Base-by-base conservation (phyloP, 1,140 invertebrate genomes). In the Oncopodura yosiiana region DNA sequence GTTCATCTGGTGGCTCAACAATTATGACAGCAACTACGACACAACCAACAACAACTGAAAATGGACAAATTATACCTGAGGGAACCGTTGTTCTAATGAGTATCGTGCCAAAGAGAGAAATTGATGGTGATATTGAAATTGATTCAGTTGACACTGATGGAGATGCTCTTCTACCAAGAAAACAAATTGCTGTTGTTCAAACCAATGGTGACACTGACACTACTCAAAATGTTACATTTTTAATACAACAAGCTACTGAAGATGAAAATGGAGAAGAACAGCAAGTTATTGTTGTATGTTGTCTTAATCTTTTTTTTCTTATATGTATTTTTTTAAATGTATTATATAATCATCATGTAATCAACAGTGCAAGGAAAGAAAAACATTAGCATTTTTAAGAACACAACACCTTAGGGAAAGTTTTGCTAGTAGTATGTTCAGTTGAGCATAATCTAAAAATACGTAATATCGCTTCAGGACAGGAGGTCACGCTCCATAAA, bases 121-220 rank as follows among this genome's bases (percentile, higher is more conserved):
- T 54, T 19, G n/a, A n/a, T n/a, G n/a, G n/a, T n/a, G n/a, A n/a
- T n/a, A n/a, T n/a, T n/a, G n/a, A n/a, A n/a, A n/a, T n/a, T n/a
- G 51, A 54, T 30, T 48, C 56, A 37, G 49, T 58, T 67, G 67
- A 72, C 56, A 68, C 67, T 5, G 70, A 71, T 39, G 70, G 68
- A 30, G 70, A 73, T 36, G 70, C 72, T 43, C 60, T 75, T 3
- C 68, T 66, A 36, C 68, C 71, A 11, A 68, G 75, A 64, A 75
- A 75, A 66, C 65, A 72, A 58, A 67, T 71, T 62, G 77, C 79
- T 16, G 78, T 80, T 62, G 77, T 78, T 12, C 70, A 79, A 42
- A 69, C 71, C 54, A 70, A 71, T 29, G 74, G 75, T 19, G 73
- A 76, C 12, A 69, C 65, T 19, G 73, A 76, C 12, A 69, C 65